phyloP scores from a whole-genome alignment of 1,140 invertebrate species.

The Caenorhabditis remanei region DNA sequence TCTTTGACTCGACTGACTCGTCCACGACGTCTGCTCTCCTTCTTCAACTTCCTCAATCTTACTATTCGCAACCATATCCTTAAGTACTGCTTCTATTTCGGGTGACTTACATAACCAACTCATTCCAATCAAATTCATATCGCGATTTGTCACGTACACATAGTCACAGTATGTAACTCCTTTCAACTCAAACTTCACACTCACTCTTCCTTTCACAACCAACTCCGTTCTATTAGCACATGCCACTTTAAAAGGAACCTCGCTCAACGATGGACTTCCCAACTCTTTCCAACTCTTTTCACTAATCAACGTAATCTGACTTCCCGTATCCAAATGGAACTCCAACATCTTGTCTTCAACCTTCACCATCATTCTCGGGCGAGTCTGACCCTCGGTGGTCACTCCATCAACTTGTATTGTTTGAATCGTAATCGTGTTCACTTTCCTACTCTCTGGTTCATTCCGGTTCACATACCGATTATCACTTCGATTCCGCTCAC shows the following conservation, averaged over 20 bases:
- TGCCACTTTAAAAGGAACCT: background rate
- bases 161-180: background rate
- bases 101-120: background rate
- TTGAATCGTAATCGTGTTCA: background rate
- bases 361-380: background rate
- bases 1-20: too few relatives aligned
- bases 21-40: too few relatives aligned
- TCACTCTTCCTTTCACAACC: background rate
- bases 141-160: background rate
- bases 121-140: slow-evolving; percentile 7
- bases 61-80: too few relatives aligned
- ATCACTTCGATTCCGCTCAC: too few relatives aligned
- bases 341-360: background rate
- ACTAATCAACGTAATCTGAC: background rate
- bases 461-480: background rate
- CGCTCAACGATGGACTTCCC: background rate
- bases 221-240: background rate
- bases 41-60: too few relatives aligned
- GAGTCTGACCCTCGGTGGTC: background rate
- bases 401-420: background rate
- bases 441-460: background rate
- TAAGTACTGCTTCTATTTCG: background rate
- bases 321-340: background rate
- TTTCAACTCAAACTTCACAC: background rate
- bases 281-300: background rate